Evolutionary conservation across 1,140 invertebrate genomes (phyloP).

Genomic region (Diploscapter pachys): DNA sequence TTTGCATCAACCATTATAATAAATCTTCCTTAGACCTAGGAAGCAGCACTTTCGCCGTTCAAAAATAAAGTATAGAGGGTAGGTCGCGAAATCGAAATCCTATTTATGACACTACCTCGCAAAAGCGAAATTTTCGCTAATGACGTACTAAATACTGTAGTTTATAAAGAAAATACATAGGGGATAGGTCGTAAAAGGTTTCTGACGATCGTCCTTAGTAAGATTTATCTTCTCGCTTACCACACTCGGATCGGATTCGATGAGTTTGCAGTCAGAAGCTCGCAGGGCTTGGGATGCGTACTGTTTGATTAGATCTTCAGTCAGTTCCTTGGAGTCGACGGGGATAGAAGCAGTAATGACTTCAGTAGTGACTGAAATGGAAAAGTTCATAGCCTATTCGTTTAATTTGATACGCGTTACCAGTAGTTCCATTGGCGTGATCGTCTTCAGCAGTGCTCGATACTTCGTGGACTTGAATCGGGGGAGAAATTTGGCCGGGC

Average conservation of each 20-base stretch:
- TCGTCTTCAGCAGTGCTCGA: slow-evolving; percentile 12
- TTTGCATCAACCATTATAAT: slow-evolving; percentile 6
- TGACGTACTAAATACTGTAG: too few species aligned
- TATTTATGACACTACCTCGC: background rate
- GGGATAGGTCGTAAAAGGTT: too few species aligned
- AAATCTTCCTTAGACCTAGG: background rate
- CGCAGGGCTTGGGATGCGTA: slow-evolving; percentile 12
- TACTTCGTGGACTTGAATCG: slow-evolving; percentile 34
- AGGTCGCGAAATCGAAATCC: background rate
- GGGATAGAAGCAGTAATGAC: slow-evolving; percentile 2
- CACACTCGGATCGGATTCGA: slow-evolving; percentile 24
- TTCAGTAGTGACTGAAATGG: slow-evolving; percentile 25
- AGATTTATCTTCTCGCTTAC: background rate
- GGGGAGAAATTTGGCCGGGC: slow-evolving; percentile 17
- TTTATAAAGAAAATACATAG: too few species aligned
- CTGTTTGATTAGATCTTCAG: slow-evolving; percentile 13
- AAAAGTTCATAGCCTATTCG: background rate
- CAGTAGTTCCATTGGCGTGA: slow-evolving; percentile 19
- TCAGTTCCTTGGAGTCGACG: slow-evolving; percentile 17
- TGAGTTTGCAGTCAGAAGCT: slow-evolving; percentile 2
- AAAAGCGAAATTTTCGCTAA: too few species aligned
- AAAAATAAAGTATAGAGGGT: slow-evolving; percentile 1
- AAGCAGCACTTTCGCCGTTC: slow-evolving; percentile 10
- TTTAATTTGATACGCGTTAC: background rate
- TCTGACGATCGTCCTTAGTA: too few species aligned